Percentiles rank a stretch among this genome's conserved stretches.
Conservation (phyloP, 2,797 vertebrate species). For the Phoeniculus purpureus region DNA sequence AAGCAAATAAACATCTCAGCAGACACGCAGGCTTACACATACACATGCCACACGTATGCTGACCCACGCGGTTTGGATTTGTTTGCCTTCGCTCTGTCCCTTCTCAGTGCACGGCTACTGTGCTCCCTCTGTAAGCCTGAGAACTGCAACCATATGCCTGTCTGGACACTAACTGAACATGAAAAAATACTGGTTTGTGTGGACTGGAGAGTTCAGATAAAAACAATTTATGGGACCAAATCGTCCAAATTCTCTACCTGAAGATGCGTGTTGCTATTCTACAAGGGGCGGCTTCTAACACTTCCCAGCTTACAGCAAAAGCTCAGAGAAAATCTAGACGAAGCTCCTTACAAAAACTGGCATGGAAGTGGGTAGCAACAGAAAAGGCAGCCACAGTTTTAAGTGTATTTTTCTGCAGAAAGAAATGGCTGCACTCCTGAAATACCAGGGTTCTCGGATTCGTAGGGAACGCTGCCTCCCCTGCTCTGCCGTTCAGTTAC, state of each 20-base stretch:
- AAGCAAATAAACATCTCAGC: constrained; percentile 51
- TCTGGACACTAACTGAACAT: constrained; percentile 66
- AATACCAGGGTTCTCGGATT: not conserved
- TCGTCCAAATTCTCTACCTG: constrained; percentile 68
- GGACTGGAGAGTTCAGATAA: constrained; percentile 64
- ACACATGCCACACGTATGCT: not conserved
- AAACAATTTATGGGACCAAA: constrained; percentile 72
- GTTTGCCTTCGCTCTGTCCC: constrained; percentile 30
- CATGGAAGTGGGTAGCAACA: constrained; percentile 12
- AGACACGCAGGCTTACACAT: not conserved
- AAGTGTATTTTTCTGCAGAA: constrained; percentile 12
- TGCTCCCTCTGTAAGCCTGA: constrained; percentile 45
- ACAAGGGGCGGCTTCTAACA: constrained; percentile 37
- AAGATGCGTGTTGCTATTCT: constrained; percentile 66
- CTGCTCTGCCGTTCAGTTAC: not conserved
- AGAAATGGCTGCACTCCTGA: not conserved
- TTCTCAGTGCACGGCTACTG: not conserved
- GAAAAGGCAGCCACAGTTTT: not conserved
- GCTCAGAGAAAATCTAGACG: constrained; percentile 52
- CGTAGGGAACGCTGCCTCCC: not conserved
- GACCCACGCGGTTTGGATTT: constrained; percentile 48
- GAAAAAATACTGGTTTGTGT: constrained; percentile 69
- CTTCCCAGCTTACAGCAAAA: constrained; percentile 48
- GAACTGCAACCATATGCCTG: constrained; percentile 69
- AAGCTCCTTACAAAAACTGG: constrained; percentile 20